phyloP scores from a whole-genome alignment of 2,888 invertebrate species.

The Chrysodeixis includens region DNA sequence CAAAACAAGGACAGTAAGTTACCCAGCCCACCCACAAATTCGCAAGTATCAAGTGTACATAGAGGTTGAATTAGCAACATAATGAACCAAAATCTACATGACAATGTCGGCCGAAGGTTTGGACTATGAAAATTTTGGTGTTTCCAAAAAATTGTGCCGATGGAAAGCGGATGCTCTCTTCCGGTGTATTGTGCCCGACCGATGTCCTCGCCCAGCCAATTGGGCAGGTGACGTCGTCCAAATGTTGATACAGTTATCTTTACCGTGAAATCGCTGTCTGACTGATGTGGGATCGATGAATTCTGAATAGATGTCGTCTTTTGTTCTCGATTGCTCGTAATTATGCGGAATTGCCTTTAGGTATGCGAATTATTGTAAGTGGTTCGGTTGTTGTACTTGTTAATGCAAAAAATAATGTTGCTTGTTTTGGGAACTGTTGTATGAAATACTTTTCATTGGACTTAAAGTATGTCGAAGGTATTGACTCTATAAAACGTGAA shows the following conservation, averaged over 20 bases:
- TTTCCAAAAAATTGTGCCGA: conserved; percentile 85
- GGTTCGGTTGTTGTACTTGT: background rate
- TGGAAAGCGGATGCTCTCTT: conserved; percentile 82
- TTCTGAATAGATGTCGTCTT: conserved; percentile 45
- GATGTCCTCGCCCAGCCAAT: conserved; percentile 84
- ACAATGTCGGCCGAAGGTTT: conserved; percentile 79
- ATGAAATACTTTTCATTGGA: background rate
- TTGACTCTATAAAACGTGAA: background rate
- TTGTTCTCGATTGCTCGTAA: conserved; percentile 43
- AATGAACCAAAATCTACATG: conserved; percentile 78
- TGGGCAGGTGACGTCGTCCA: conserved; percentile 78
- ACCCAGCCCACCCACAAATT: conserved; percentile 10
- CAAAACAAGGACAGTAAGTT: conserved; percentile 23
- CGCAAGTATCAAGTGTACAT: conserved; percentile 20
- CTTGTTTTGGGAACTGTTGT: too few species aligned
- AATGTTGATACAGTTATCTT: conserved; percentile 84
- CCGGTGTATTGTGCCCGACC: conserved; percentile 82
- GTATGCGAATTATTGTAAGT: background rate
- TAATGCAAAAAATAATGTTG: background rate
- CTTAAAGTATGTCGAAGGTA: background rate
- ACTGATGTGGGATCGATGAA: conserved; percentile 62
- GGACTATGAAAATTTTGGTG: conserved; percentile 86
- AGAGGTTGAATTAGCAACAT: conserved; percentile 45
- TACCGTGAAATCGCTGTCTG: conserved; percentile 77
- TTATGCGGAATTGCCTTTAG: conserved; percentile 41